Evolutionary conservation across 2,888 invertebrate genomes (phyloP).

Genomic region (Acheta domesticus): DNA sequence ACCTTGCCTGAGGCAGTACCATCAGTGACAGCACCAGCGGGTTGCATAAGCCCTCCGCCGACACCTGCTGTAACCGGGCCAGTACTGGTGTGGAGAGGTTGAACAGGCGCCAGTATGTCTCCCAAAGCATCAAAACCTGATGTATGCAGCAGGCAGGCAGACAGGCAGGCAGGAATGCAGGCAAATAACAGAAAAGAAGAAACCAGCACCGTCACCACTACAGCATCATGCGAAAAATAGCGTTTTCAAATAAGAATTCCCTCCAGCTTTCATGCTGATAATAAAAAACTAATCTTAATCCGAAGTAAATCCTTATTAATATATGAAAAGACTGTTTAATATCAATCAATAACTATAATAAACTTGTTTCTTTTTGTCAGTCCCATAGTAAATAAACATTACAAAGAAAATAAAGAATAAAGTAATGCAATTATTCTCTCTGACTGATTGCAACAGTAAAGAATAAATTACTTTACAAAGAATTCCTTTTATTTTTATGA

Average conservation of each 20-base stretch:
- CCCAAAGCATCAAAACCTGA: slow-evolving; percentile 71
- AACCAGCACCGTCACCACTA: slow-evolving; percentile 22
- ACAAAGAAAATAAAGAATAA: too few species aligned
- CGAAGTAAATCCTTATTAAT: too few species aligned
- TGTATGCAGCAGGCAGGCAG: not conserved
- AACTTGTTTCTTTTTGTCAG: too few species aligned
- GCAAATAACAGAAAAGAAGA: slow-evolving; percentile 3
- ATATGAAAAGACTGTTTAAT: too few species aligned
- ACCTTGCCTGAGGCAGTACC: slow-evolving; percentile 61
- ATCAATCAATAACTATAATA: too few species aligned
- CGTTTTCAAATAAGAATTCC: not conserved
- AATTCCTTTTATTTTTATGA: too few species aligned
- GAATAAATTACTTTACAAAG: too few species aligned
- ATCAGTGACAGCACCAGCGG: not conserved
- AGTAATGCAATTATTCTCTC: too few species aligned
- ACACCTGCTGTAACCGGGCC: slow-evolving; percentile 30
- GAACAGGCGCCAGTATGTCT: slow-evolving; percentile 64
- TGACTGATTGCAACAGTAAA: too few species aligned
- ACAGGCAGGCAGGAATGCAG: not conserved
- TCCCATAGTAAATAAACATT: too few species aligned
- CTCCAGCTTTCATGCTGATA: too few species aligned
- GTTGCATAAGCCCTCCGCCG: not conserved
- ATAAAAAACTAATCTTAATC: too few species aligned
- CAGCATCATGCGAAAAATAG: not conserved
- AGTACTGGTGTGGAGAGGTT: slow-evolving; percentile 36